Evolutionary conservation across 2,797 vertebrate species (phyloP), one percentile per base, ranked within the genome.

Genomic region (Dipus sagitta): DNA sequence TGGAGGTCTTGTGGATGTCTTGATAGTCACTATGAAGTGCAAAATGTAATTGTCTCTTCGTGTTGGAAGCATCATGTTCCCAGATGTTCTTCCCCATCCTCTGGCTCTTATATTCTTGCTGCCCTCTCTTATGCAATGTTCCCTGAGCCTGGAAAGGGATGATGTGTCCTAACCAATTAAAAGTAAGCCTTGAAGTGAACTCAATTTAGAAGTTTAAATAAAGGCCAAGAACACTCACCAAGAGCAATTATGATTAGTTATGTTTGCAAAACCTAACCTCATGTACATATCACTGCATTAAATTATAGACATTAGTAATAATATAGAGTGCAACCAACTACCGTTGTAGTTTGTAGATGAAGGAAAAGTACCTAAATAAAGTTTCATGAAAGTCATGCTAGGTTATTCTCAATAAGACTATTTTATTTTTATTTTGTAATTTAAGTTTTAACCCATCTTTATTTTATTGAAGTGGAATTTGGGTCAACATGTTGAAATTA

Each of bases 371-470:
- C 23, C 58, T 4, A 71, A 54, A 65, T 30, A 80, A 89, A 76
- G 2, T 9, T 65, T 79, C 76, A 88, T 17, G 8, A 54, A 79
- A 77, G 30, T 68, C 71, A 93, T 75, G 11, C 34, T 34, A 47
- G 28, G 3, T 83, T 79, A 28, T 6, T 32, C 23, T 64, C 1
- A 89, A 60, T 11, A 3, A 34, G 30, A 12, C 2, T 62, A 24
- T 92, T 86, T 93, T 0, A 30, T 77, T 94, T 91, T 77, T 58
- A 65, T 82, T 71, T 86, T 72, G n/a, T 65, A n/a, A 83, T n/a
- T 86, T 83, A 76, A 30, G 79, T 6, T 1, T 91, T 32, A 67
- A 54, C 0, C 10, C 20, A 24, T 60, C 5, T 24, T 80, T 3
- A 88, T 65, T 90, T 89, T 42, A 65, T 20, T 26, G 9, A 26